Evolutionary conservation across 2,888 invertebrate genomes (phyloP).

Genomic region (Tromatobia lineatoria): DNA sequence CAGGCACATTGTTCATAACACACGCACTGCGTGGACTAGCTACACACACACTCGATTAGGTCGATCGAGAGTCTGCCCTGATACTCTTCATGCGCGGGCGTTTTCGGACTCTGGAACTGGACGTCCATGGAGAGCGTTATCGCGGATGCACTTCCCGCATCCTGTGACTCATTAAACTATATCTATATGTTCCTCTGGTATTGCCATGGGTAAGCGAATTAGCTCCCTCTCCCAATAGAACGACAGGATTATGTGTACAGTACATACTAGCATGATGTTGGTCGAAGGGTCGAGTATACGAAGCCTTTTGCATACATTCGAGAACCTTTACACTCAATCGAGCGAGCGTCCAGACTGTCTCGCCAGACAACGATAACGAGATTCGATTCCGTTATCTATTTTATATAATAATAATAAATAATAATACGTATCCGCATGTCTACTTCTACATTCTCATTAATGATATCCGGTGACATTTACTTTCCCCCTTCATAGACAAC

Average conservation of each 20-base stretch:
- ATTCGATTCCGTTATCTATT: conserved; percentile 12
- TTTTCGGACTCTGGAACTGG: neutral
- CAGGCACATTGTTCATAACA: neutral
- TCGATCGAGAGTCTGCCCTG: neutral
- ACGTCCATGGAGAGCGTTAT: conserved; percentile 38
- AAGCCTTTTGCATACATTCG: neutral
- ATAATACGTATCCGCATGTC: neutral
- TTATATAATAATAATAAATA: conserved; percentile 7
- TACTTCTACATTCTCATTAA: neutral
- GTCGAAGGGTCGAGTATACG: conserved; percentile 50
- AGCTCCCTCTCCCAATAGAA: conserved; percentile 35
- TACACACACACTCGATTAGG: neutral
- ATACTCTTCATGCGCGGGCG: conserved; percentile 8
- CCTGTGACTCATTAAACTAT: conserved; percentile 66
- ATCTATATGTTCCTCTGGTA: conserved; percentile 60
- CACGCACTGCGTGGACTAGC: neutral
- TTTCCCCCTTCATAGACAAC: neutral
- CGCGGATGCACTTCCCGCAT: conserved; percentile 66
- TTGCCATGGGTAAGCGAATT: conserved; percentile 59
- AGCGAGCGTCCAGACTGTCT: neutral
- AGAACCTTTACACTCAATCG: conserved; percentile 5
- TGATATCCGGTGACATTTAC: neutral
- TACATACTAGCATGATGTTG: neutral
- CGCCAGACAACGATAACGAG: conserved; percentile 18
- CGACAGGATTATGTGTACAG: conserved; percentile 7